Base-by-base conservation (phyloP, 2,888 invertebrate species). In the Dicycla oo region DNA sequence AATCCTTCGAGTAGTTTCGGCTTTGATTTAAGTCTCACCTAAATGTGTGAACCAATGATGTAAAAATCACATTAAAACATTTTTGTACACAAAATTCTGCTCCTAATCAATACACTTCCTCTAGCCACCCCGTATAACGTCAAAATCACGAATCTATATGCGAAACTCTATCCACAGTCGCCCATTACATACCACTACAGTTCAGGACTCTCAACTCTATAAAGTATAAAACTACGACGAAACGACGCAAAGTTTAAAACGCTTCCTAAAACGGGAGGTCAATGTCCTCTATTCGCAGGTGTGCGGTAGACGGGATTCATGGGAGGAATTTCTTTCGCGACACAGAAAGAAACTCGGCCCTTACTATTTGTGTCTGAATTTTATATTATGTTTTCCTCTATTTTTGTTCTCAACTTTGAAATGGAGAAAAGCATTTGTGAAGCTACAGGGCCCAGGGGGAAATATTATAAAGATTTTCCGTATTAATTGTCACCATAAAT, bases 321-420 rank as follows among this genome's bases (percentile, higher is more conserved):
- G 83, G 76, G 81, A 77, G 85, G 84, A 86, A 88, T 88, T 90
- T 88, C 88, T 88, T 87, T 84, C 73, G 84, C 84, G 87, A 86
- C 88, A 85, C 80, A 82, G 80, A 88, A 87, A 87, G 85, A 87
- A 84, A 86, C 81, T 76, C 60, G 11, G 40, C 85, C 88, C 84
- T 71, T 88, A 90, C 89, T 73, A 87, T 73, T 72, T 73, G 68
- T 58, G 72, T 58, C 15, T 3, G 34, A 64, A n/a, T 45, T 34
- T 0, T 34, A 26, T 23, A 20, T 30, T 51, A 1, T 23, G 18
- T 49, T 54, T 62, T 26, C 4, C 20, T 45, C 15, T 23, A 20
- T 61, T 68, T 67, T 61, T 13, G 10, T 56, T 13, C 51, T 13
- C 0, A n/a, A n/a, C 40, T 47, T n/a, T 15, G 1, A n/a, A 2